A percentile compares a stretch with the other conserved stretches of the same genome.
Conservation (phyloP, 2,113 vertebrate species). For the Neolamprologus fasciatus region DNA sequence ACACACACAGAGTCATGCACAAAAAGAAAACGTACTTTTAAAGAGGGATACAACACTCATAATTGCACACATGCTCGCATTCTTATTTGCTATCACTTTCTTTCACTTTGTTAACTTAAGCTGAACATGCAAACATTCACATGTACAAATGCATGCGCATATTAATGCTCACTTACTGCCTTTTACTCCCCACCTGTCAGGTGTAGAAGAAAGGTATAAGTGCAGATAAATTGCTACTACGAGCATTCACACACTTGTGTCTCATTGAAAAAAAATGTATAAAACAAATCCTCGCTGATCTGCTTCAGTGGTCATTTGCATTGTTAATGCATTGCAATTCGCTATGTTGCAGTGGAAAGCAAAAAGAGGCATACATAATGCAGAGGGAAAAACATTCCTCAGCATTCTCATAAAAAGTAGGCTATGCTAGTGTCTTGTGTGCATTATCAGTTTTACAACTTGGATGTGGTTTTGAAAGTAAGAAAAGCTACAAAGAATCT, state of each 20-base stretch:
- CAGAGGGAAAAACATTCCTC: not conserved
- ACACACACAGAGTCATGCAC: not conserved
- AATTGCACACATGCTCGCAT: not conserved
- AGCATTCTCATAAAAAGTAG: not conserved
- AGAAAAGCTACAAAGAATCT: not conserved
- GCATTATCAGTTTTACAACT: not conserved
- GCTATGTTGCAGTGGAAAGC: constrained; percentile 6
- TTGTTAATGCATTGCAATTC: constrained; percentile 3
- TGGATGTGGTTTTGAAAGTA: not conserved
- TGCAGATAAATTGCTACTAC: constrained; percentile 1
- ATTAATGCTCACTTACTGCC: not conserved
- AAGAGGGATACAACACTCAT: not conserved
- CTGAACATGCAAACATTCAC: not conserved
- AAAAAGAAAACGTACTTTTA: not conserved
- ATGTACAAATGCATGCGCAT: not conserved
- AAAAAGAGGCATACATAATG: not conserved
- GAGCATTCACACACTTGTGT: not conserved
- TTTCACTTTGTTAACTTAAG: not conserved
- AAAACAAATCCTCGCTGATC: not conserved
- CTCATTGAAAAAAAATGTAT: not conserved
- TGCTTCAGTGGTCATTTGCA: not conserved
- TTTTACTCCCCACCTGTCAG: constrained; percentile 1
- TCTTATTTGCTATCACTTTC: not conserved
- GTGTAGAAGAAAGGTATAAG: not conserved
- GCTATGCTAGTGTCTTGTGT: not conserved